Evolutionary conservation across 1,140 invertebrate species (phyloP), one percentile per base, ranked within the genome.

Genomic region (Drosophila mauritiana): DNA sequence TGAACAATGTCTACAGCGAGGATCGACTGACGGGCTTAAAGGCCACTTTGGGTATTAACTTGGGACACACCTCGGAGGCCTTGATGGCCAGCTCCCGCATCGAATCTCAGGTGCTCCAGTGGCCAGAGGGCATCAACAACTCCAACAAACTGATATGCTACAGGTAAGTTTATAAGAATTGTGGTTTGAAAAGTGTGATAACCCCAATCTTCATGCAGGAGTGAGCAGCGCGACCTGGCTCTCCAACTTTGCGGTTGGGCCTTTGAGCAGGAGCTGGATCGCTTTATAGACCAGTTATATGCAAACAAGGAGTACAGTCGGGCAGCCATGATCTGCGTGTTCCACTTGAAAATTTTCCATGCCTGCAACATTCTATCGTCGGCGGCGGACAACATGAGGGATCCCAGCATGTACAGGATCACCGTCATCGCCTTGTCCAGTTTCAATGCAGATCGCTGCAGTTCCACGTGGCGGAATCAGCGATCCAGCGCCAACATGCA

Each of bases 381-480:
- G 64, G 96, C 95, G 65, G 94, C 94, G 27, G 93, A 92, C 62
- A 81, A 76, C 12, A 78, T 89, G 73, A 72, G 74, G 2, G 91
- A 92, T 69, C 82, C 91, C 7, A 93, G 90, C 58, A 90, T 93
- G 84, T 92, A 93, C 58, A 92, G 93, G 42, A 95, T 97, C 49
- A 97, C 98, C 13, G 97, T 97, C 17, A 98, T 98, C 95, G 97
- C 97, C n/a, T 91, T 98, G 53, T 96, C 97, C 25, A 97, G 97
- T 22, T 98, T 96, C 93, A 96, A 96, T 42, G 96, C 97, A 73
- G 96, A 98, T 86, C 93, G 93, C 94, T 94, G 91, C 34, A 96
- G 94, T 80, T 95, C 96, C 2, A 94, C 98, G 86, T 99, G 97
- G 97, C 93, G 95, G 61, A 96, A 96, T 93, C 96, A 95, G 72